phyloP scores from a whole-genome alignment of 1,140 invertebrate genomes.

The Gryllus bimaculatus region DNA sequence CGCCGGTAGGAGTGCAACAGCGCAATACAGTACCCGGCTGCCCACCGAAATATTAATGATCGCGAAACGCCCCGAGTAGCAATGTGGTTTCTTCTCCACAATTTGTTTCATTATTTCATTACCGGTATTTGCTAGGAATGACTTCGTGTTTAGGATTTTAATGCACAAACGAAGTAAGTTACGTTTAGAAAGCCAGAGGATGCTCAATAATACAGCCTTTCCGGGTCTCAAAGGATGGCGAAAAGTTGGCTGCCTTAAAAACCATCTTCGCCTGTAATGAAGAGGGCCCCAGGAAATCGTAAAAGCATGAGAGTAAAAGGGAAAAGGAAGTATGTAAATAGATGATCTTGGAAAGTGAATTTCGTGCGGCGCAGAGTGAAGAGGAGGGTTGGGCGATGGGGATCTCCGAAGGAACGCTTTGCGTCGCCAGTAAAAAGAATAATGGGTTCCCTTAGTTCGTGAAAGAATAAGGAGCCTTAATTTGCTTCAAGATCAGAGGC shows the following conservation, averaged over 20 bases:
- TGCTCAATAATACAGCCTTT: not conserved
- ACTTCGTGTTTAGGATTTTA: not conserved
- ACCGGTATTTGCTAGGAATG: not conserved
- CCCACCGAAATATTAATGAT: not conserved
- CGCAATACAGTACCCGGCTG: not conserved
- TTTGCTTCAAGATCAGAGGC: too few relatives aligned
- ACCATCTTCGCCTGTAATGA: not conserved
- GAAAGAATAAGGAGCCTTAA: too few relatives aligned
- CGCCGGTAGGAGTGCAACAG: not conserved
- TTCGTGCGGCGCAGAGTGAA: not conserved
- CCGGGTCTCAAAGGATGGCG: not conserved
- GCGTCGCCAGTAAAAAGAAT: too few relatives aligned
- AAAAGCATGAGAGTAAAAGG: not conserved
- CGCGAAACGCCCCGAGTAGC: not conserved
- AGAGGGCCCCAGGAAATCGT: not conserved
- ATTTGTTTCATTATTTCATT: constrained; percentile 2
- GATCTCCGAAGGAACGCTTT: too few relatives aligned
- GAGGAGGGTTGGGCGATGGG: not conserved
- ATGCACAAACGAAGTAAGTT: not conserved
- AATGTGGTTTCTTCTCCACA: not conserved
- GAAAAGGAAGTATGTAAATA: not conserved
- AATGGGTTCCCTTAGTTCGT: too few relatives aligned
- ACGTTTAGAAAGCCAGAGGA: not conserved
- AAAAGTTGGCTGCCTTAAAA: not conserved
- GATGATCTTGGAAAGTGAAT: not conserved